These are phyloP conservation scores for Coelopa pilipes DNA, from an alignment of 2,888 invertebrate species.

Conservation along the genomic window DNA sequence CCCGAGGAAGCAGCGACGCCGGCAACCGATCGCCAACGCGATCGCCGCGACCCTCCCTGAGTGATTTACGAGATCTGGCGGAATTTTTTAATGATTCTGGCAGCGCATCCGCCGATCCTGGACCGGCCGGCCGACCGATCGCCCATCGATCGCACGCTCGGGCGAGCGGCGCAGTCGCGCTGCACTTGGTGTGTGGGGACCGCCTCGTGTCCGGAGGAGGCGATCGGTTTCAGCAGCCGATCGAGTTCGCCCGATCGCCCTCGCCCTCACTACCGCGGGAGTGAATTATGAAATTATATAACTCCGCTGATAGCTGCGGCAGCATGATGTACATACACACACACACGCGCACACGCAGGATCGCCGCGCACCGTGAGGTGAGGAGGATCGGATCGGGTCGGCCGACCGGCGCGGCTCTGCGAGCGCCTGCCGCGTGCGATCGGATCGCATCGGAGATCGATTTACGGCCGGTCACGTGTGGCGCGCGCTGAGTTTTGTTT, in stretches of 20 bases:
- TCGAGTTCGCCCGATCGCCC: not conserved
- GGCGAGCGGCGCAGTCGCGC: no score
- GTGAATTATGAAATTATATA: slow-evolving; percentile 45
- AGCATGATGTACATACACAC: slow-evolving; percentile 23
- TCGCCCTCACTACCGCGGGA: slow-evolving; percentile 20
- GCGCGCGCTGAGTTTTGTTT: not conserved
- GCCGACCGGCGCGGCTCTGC: slow-evolving; percentile 42
- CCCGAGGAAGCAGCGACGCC: not conserved
- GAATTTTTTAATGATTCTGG: slow-evolving; percentile 43
- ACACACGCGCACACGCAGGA: no score
- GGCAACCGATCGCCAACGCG: not conserved
- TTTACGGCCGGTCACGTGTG: slow-evolving; percentile 42
- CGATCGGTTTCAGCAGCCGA: slow-evolving; percentile 3
- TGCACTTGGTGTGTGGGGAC: not conserved
- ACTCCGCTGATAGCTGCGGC: slow-evolving; percentile 38
- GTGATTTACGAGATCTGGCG: slow-evolving; percentile 42
- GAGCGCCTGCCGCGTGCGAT: slow-evolving; percentile 38
- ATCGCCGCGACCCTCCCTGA: not conserved
- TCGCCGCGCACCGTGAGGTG: slow-evolving; percentile 8
- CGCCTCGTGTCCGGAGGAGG: slow-evolving; percentile 2
- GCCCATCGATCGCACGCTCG: not conserved
- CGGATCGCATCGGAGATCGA: slow-evolving; percentile 27
- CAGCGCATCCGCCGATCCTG: slow-evolving; percentile 25
- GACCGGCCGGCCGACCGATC: not conserved
- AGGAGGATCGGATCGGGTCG: no score